Percentiles rank a stretch among this genome's conserved stretches.
phyloP scores from a whole-genome alignment of 2,888 invertebrate genomes.

The Ochropleura plecta region DNA sequence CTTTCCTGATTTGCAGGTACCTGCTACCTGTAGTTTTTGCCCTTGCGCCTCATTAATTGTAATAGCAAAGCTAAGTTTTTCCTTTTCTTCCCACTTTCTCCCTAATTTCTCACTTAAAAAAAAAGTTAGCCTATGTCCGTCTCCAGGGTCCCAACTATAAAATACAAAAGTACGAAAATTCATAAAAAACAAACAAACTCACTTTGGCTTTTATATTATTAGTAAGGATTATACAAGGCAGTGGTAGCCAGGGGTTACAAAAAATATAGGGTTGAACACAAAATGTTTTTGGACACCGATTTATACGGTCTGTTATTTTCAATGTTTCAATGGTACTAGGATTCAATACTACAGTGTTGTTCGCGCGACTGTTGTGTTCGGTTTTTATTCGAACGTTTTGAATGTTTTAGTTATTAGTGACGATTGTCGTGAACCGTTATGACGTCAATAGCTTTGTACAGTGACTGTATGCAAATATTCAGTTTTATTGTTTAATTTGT shows the following conservation, averaged over 20 bases:
- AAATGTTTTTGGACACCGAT: conserved; percentile 35
- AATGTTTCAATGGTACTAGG: conserved; percentile 18
- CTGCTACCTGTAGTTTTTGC: no score
- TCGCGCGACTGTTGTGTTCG: not conserved
- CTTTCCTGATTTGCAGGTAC: no score
- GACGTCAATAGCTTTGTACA: not conserved
- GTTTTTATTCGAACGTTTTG: conserved; percentile 13
- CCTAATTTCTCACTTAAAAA: conserved; percentile 34
- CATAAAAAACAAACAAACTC: no score
- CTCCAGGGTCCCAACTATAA: no score
- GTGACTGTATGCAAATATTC: not conserved
- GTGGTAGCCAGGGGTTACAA: conserved; percentile 3
- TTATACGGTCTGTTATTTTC: conserved; percentile 26
- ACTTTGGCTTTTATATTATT: no score
- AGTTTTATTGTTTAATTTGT: not conserved
- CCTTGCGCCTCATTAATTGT: no score
- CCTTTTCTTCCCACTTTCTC: no score
- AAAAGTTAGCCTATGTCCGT: no score
- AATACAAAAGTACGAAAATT: no score
- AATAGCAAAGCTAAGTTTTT: no score
- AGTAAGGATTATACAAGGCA: conserved; percentile 32
- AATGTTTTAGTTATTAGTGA: conserved; percentile 13
- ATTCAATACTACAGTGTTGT: conserved; percentile 11
- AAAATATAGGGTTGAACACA: conserved; percentile 44
- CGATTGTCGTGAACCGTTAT: not conserved